Conservation (phyloP, 2,888 invertebrate species). For the Hemithea aestivaria region DNA sequence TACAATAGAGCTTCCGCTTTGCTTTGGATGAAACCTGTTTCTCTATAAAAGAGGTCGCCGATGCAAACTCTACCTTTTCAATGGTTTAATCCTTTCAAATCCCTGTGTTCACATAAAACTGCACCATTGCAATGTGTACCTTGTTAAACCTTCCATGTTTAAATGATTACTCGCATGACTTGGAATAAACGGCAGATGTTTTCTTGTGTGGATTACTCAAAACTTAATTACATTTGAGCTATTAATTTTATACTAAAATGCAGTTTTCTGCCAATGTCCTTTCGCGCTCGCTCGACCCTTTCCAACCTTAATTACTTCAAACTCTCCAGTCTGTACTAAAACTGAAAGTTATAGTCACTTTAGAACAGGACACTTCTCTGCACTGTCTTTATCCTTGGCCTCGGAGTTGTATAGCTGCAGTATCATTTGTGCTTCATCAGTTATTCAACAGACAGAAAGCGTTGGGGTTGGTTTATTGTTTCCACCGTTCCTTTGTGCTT, state of each 20-base stretch:
- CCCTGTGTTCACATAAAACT: neutral
- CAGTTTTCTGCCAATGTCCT: neutral
- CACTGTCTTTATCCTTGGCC: constrained; percentile 26
- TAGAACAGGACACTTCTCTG: constrained; percentile 9
- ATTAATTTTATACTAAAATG: neutral
- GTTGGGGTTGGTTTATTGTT: constrained; percentile 28
- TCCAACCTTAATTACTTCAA: neutral
- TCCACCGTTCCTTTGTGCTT: constrained; percentile 35
- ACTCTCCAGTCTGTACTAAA: constrained; percentile 1
- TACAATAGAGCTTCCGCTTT: constrained; percentile 13
- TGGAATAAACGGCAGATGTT: constrained; percentile 1
- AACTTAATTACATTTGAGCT: no score
- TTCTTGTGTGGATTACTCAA: neutral
- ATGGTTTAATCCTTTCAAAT: constrained; percentile 10
- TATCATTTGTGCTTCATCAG: constrained; percentile 30
- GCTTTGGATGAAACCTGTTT: constrained; percentile 8
- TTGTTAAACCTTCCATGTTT: constrained; percentile 19
- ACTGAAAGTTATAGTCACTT: constrained; percentile 11
- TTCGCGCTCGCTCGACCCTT: neutral
- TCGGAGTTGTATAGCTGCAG: constrained; percentile 19
- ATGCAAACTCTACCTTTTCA: constrained; percentile 1
- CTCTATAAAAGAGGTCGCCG: neutral
- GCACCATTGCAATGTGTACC: no score
- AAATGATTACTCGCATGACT: constrained; percentile 11
- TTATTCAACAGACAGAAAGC: constrained; percentile 30